Conservation (phyloP, 1,140 invertebrate species). For the Chrysoperla carnea region DNA sequence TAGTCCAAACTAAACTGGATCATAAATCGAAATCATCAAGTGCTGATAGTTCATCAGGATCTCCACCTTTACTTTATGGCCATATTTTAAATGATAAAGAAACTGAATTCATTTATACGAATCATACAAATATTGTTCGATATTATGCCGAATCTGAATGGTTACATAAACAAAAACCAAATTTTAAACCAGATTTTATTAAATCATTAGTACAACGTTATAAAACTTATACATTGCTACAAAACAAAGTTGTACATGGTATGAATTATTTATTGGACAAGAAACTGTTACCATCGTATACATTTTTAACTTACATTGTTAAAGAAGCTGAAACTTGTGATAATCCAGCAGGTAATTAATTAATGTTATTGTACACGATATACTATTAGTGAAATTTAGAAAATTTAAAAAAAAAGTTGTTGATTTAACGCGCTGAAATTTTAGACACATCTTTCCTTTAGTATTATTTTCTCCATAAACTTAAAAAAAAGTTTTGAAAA, state of each 20-base stretch:
- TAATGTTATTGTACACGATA: too few relatives aligned
- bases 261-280: constrained; percentile 30
- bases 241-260: constrained; percentile 25
- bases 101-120: constrained; percentile 30
- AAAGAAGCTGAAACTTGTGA: too few relatives aligned
- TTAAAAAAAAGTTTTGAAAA: too few relatives aligned
- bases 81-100: constrained; percentile 11
- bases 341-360: too few relatives aligned
- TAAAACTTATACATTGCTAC: constrained; percentile 30
- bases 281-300: constrained; percentile 14
- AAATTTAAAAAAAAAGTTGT: too few relatives aligned
- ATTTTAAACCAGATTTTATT: constrained; percentile 27
- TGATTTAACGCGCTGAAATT: too few relatives aligned
- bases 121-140: constrained; percentile 40
- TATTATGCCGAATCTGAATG: constrained; percentile 35
- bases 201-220: constrained; percentile 37
- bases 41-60: not conserved
- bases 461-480: too few relatives aligned
- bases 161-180: constrained; percentile 22
- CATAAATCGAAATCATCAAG: too few relatives aligned
- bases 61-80: not conserved
- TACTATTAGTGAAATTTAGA: too few relatives aligned
- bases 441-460: too few relatives aligned
- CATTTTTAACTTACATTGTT: too few relatives aligned
- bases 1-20: constrained; percentile 9